Percentiles rank a stretch among this genome's conserved stretches.
phyloP scores from a whole-genome alignment of 1,140 invertebrate species.

The Nautilus pompilius region DNA sequence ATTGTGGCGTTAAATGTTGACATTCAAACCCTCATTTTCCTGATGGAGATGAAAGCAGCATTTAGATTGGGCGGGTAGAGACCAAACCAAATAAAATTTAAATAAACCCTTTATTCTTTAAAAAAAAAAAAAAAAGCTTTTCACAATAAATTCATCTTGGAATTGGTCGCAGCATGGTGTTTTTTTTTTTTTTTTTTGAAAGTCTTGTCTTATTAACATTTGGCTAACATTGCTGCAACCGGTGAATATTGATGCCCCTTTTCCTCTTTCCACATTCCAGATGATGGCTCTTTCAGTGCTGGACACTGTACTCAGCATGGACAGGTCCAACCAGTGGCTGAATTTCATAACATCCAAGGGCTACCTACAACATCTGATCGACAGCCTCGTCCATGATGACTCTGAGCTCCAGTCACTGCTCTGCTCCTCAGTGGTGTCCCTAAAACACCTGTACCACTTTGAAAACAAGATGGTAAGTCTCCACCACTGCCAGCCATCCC shows the following conservation, averaged over 20 bases:
- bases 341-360: conserved; percentile 73
- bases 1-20: no score
- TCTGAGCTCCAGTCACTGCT: conserved; percentile 68
- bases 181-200: not conserved
- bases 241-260: no score
- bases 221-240: not conserved
- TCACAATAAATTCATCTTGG: no score
- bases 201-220: not conserved
- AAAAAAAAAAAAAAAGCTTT: no score
- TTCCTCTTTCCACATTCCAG: conserved; percentile 31
- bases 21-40: no score
- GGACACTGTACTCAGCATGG: conserved; percentile 73
- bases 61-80: no score
- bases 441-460: conserved; percentile 80
- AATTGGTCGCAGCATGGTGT: no score
- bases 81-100: no score
- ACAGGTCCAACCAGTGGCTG: conserved; percentile 71
- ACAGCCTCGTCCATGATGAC: conserved; percentile 74
- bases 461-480: conserved; percentile 74
- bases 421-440: conserved; percentile 66
- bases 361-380: conserved; percentile 79
- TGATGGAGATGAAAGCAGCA: no score
- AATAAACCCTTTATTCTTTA: no score
- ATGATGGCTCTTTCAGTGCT: conserved; percentile 81
- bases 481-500: no score